Evolutionary conservation across 2,113 vertebrate genomes (phyloP).

Genomic region (Sinocyclocheilus anophthalmus): DNA sequence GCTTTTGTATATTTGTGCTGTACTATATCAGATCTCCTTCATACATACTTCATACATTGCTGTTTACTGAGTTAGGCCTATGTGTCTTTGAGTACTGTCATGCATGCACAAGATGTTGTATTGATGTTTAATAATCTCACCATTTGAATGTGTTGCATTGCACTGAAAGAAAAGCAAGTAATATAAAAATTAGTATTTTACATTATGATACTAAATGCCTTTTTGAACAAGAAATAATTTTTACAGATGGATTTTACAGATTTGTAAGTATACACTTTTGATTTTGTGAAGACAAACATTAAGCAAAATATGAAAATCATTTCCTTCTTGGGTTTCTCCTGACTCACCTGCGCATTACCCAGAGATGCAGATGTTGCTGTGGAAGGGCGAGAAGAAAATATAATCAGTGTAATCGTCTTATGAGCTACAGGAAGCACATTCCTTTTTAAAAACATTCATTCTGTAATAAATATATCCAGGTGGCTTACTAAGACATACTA

Average conservation of each 20-base stretch:
- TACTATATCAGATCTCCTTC: background rate
- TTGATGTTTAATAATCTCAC: background rate
- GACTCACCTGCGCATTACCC: background rate
- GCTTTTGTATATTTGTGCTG: background rate
- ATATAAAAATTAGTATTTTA: background rate
- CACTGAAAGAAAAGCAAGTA: background rate
- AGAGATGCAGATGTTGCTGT: background rate
- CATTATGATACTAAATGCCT: background rate
- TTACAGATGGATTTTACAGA: background rate
- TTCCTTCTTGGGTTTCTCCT: background rate
- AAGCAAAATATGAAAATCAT: no score
- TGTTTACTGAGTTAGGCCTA: background rate
- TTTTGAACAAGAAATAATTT: background rate
- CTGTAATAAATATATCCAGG: background rate
- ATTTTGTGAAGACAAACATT: background rate
- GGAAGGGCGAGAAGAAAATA: background rate
- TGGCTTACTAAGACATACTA: background rate
- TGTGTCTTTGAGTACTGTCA: background rate
- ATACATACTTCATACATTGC: background rate
- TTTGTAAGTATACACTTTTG: background rate
- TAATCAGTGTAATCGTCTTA: background rate
- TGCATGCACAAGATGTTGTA: background rate
- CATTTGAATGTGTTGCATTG: constrained; percentile 3
- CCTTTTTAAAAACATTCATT: background rate
- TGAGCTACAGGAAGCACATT: background rate